Base-by-base conservation (phyloP, 2,888 invertebrate genomes). In the Maniola hyperantus region DNA sequence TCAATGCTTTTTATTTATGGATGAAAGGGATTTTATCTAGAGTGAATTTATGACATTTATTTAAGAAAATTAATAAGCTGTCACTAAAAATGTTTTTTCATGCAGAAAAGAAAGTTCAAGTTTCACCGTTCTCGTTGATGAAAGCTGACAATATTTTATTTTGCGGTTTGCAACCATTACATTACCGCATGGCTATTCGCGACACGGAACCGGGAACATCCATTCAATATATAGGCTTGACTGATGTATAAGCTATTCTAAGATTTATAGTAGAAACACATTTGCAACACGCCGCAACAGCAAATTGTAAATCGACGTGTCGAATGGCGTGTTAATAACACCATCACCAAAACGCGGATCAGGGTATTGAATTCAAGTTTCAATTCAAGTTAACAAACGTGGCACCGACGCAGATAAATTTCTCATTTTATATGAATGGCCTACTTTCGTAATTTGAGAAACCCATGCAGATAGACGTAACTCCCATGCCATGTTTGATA, bases 61-160 rank as follows among this genome's bases (percentile, higher is more conserved):
- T 18, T 18, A 15, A 18, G 48, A 18, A 48, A 48, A 48, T 18
- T 48, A 48, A 48, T 48, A 18, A 48, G 15, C 48, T 15, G 7
- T 10, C 15, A n/a, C 15, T 46, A 15, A n/a, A n/a, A n/a, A 7
- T 6, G 15, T 11, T 0, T 44, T 13, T n/a, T 7, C 15, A 51
- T 13, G 11, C 11, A 2, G 51, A 53, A 53, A 53, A 33, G 51
- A 26, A 53, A 26, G 26, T 33, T 33, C 33, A 13, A 26, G 26
- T 33, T 26, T 33, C 13, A 13, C 7, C 13, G 2, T 33, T 53
- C 33, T 33, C n/a, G 26, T 6, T 13, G 51, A 53, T 33, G 51
- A 53, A 53, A 53, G 33, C 51, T 53, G 51, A 33, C 51, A 53
- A 26, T 33, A 53, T 53, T 33, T 33, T 26, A 53, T 26, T 51